A percentile compares a stretch with the other conserved stretches of the same genome.
phyloP scores from a whole-genome alignment of 2,797 vertebrate genomes.

The Eupleurogrammus muticus region DNA sequence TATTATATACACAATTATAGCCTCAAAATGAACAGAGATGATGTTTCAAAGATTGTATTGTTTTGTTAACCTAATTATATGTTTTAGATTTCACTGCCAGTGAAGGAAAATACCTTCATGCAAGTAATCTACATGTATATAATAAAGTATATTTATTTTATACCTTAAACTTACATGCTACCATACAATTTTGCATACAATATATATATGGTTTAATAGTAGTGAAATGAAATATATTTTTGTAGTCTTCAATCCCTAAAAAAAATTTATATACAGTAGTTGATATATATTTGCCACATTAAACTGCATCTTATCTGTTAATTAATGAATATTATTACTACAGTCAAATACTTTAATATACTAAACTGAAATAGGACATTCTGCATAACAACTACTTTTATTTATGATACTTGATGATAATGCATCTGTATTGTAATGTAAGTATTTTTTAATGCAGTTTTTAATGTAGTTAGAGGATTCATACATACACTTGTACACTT shows the following conservation, averaged over 20 bases:
- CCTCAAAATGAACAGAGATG: neutral
- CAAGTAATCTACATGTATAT: too few species aligned
- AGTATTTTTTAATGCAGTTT: neutral
- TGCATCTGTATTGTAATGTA: neutral
- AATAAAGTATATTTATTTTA: neutral
- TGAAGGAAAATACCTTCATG: too few species aligned
- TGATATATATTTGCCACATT: neutral
- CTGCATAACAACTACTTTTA: neutral
- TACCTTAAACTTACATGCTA: too few species aligned
- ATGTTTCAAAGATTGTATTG: neutral
- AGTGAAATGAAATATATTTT: neutral
- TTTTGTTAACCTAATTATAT: neutral
- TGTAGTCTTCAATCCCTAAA: neutral
- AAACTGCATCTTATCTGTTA: neutral
- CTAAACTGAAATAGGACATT: neutral
- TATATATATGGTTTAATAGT: neutral
- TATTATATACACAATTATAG: neutral
- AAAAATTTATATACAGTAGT: neutral
- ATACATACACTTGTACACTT: too few species aligned
- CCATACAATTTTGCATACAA: neutral
- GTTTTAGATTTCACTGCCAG: neutral
- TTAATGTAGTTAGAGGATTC: too few species aligned
- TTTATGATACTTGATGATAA: neutral
- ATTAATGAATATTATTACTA: neutral
- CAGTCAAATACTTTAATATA: neutral